Base-by-base conservation (phyloP, 2,797 vertebrate genomes). In the Sebastolobus altivelis region DNA sequence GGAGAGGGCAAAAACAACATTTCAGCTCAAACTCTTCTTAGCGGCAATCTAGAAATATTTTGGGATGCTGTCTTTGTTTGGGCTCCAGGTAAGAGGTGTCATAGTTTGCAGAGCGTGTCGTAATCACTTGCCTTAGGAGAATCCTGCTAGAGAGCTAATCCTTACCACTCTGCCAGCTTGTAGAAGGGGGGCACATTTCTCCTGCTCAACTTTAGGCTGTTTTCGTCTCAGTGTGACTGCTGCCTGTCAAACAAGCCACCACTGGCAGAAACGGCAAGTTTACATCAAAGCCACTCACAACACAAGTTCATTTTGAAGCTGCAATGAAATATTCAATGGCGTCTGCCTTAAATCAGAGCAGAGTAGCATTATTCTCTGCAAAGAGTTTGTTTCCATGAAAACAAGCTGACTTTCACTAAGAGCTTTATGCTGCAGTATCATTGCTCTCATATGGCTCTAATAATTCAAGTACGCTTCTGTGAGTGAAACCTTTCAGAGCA, bases 11-110 rank as follows among this genome's bases (percentile, higher is more conserved):
- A 77, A 84, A 86, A 79, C 70, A 84, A 46, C 61, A 68, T 60
- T 77, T 70, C 49, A 65, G 75, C 77, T 87, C 81, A 72, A 80
- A 85, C 70, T 89, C 73, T 78, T 87, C 78, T 75, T 43, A 62
- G 81, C 72, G 70, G 67, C n/a, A 9, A 31, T 75, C 35, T 13
- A 62, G 77, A 91, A 88, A 84, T 85, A 86, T 91, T 90, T 89
- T 58, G 58, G 85, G 84, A 86, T 82, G 81, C 84, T 79, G 79
- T 86, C 84, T 91, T 88, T 92, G 91, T 94, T 94, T 93, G 86
- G 87, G 92, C 93, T 94, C 77, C 93, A 93, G 93, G 93, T 95
- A 88, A 93, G 83, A 91, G 86, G 89, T 93, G 92, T 91, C 90
- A 90, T 86, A 85, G 87, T 93, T 88, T 89, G 87, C 86, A 74